Base-by-base conservation (phyloP, 2,797 vertebrate genomes). In the Lagocephalus sceleratus region DNA sequence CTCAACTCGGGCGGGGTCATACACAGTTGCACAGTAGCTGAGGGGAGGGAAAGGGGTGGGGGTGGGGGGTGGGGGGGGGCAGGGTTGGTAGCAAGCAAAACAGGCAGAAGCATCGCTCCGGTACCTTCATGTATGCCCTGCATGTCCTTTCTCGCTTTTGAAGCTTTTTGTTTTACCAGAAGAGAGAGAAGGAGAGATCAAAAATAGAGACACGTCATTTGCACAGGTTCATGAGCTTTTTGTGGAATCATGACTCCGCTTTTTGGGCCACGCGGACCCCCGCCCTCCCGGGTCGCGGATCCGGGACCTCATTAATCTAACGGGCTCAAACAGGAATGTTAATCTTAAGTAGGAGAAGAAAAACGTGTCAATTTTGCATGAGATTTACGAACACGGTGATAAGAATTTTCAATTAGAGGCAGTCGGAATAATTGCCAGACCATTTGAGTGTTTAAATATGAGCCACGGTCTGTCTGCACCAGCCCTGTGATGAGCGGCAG, bases 111-210 rank as follows among this genome's bases (percentile, higher is more conserved):
- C 89, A 86, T 89, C 87, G 92, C 92, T 92, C 88, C 94, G 90
- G 92, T 98, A 98, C 97, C 97, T 99, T 99, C 94, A 98, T 96
- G 91, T 98, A 98, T 88, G 95, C 95, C 92, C 95, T 98, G 95
- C 97, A 99, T 91, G 97, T 99, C 95, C 96, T 94, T 93, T 98
- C 97, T 93, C 97, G 94, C 88, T 98, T 99, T 98, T 99, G 97
- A 92, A 98, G 95, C 97, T 99, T 98, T 96, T 92, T 94, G 90
- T 88, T 49, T 91, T 88, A 87, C 91, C 83, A 90, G 83, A 82
- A 79, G 78, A 82, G 76, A 76, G 71, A 84, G 85, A 76, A 85
- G 61, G 78, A 89, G 84, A 85, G 73, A 88, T 82, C 76, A 84
- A 80, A 88, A 83, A 87, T 62, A 85, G 75, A 87, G 69, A 88